These are phyloP conservation scores for Macrostomum cliftonense DNA, from an alignment of 2,888 invertebrate genomes.

Conservation along the genomic window DNA sequence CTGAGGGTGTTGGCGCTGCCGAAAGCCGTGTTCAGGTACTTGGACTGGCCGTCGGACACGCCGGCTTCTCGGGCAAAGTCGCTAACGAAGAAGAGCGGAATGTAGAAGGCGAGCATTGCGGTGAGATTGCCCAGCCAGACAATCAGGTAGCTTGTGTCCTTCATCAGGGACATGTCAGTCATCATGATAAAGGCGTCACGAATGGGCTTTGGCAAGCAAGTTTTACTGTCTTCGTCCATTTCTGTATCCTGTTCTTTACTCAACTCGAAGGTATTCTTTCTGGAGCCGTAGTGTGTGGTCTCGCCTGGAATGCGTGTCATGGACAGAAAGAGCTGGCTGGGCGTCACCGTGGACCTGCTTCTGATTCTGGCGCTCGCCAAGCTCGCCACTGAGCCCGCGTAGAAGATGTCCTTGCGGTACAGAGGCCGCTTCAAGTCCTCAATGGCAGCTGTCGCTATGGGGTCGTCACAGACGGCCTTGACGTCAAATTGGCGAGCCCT, in stretches of 20 bases:
- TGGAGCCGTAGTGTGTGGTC: too few relatives aligned
- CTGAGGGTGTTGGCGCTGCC: slow-evolving; percentile 60
- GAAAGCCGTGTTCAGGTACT: too few relatives aligned
- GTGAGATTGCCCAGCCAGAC: slow-evolving; percentile 63
- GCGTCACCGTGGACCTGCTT: background rate
- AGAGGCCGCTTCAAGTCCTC: slow-evolving; percentile 47
- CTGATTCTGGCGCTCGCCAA: slow-evolving; percentile 41
- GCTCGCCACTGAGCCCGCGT: slow-evolving; percentile 79
- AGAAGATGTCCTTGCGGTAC: slow-evolving; percentile 88
- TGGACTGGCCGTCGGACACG: too few relatives aligned
- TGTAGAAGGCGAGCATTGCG: too few relatives aligned
- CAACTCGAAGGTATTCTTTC: background rate
- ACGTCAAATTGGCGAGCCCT: background rate
- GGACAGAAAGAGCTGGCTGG: background rate
- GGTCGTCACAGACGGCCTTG: background rate
- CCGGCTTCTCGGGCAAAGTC: too few relatives aligned
- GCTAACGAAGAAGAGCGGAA: too few relatives aligned
- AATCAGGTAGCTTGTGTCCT: slow-evolving; percentile 69
- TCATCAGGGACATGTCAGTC: slow-evolving; percentile 70
- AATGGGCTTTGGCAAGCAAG: slow-evolving; percentile 27
- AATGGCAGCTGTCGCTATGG: background rate
- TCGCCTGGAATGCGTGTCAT: slow-evolving; percentile 3
- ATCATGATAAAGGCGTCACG: slow-evolving; percentile 51
- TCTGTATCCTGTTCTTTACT: background rate
- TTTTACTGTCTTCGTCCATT: background rate